Conservation (phyloP, 2,888 invertebrate species). For the Drosophila testacea region DNA sequence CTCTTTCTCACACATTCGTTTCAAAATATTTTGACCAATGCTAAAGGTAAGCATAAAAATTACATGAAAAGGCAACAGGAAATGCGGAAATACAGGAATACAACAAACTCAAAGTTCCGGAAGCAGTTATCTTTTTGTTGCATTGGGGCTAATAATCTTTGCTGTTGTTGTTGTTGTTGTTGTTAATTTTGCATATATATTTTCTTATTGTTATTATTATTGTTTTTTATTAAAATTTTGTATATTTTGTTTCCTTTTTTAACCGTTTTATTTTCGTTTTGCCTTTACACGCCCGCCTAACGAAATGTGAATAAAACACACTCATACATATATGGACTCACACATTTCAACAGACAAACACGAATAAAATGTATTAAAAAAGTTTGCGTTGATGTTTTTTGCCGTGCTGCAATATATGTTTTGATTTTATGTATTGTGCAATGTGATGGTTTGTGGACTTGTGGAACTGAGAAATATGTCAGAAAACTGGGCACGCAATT, state of each 20-base stretch:
- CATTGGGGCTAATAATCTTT: conserved; percentile 51
- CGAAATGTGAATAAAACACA: conserved; percentile 53
- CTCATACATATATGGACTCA: conserved; percentile 4
- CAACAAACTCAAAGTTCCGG: conserved; percentile 36
- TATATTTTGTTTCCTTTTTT: not conserved
- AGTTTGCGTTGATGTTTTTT: conserved; percentile 54
- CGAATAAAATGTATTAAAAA: conserved; percentile 60
- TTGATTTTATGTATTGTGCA: conserved; percentile 36
- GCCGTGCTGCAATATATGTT: conserved; percentile 36
- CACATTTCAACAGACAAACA: conserved; percentile 5
- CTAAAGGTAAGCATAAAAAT: conserved; percentile 32
- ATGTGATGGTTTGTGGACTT: conserved; percentile 12
- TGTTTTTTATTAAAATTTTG: not conserved
- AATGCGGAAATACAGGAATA: conserved; percentile 40
- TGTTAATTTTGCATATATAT: not conserved
- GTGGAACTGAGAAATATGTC: conserved; percentile 54
- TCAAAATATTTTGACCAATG: conserved; percentile 36
- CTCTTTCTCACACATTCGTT: conserved; percentile 27
- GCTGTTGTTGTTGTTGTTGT: not conserved
- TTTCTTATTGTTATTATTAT: not conserved
- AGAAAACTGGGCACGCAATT: conserved; percentile 50
- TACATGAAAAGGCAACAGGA: conserved; percentile 38
- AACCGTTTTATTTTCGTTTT: not conserved
- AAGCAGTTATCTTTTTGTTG: conserved; percentile 29
- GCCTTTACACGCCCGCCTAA: conserved; percentile 19